Base-by-base conservation (phyloP, 2,888 invertebrate genomes). In the Lasioglossum leucozonium region DNA sequence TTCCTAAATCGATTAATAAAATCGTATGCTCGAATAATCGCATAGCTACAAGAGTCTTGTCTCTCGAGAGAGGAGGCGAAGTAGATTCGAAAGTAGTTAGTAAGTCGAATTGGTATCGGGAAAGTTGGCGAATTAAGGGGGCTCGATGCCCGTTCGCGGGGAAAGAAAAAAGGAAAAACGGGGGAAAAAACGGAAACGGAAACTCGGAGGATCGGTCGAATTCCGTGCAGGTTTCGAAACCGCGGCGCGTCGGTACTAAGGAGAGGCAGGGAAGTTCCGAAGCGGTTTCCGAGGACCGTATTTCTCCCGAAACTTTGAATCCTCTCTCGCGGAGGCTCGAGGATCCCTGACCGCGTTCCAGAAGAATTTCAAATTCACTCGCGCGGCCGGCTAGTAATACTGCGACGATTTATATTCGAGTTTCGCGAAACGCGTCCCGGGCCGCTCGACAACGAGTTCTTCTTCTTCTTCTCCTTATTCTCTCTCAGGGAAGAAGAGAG, bases 221-320 rank as follows among this genome's bases (percentile, higher is more conserved):
- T 79, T 79, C 79, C 79, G 34, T 6, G 10, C 44, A 40, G 72
- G 47, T 65, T 65, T 42, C 30, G 34, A 62, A 62, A 62, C 62
- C 79, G 71, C 65, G 30, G 5, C 55, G 30, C 34, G 73, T 74
- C 51, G 47, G 74, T 62, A 65, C 79, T 72, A 82, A 77, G 62
- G 62, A 72, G 62, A 72, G 26, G 26, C 13, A 62, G 30, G 16
- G 76, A 67, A 58, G 55, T 78, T 78, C 44, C 62, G 37, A 37
- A 78, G 72, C 77, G 77, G n/a, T 22, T 69, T 73, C 51, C 69
- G 44, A 69, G 47, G 55, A 58, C 40, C 71, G 84, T 65, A 74
- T 84, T 84, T 75, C 84, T 71, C 84, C 16, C 71, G 55, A 78
- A 72, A 84, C 84, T 84, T 65, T 74, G 30, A 73, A 77, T 84